phyloP scores from a whole-genome alignment of 2,797 vertebrate genomes.

The Rhinogobio ventralis region DNA sequence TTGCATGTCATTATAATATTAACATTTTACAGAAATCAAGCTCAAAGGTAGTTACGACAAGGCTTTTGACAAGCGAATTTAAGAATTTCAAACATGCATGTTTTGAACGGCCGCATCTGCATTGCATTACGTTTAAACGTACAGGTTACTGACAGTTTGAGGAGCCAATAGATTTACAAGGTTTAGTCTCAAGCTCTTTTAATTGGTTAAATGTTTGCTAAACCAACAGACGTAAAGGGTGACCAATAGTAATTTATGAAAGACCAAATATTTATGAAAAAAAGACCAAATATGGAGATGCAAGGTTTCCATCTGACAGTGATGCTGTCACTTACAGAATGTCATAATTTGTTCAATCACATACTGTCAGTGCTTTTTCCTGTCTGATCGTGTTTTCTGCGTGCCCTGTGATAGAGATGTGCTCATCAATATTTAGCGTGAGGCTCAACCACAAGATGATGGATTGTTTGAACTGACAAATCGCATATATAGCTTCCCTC shows the following conservation, averaged over 20 bases:
- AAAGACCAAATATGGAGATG: not conserved
- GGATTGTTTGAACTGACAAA: conserved; percentile 2
- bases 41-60: not conserved
- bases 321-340: not conserved
- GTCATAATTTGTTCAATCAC: not conserved
- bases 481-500: conserved; percentile 3
- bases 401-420: conserved; percentile 3
- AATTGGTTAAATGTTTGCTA: not conserved
- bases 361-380: not conserved
- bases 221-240: not conserved
- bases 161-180: not conserved
- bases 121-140: not conserved
- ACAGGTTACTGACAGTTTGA: not conserved
- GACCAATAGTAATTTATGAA: not conserved
- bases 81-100: not conserved
- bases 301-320: not conserved
- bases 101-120: not conserved
- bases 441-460: not conserved
- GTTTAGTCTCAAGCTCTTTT: not conserved
- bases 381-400: not conserved
- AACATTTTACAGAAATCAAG: not conserved
- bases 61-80: not conserved
- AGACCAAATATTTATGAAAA: not conserved
- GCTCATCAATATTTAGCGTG: conserved; percentile 21
- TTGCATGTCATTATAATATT: not conserved